Conservation (phyloP, 1,140 invertebrate species). For the Papilio glaucus region DNA sequence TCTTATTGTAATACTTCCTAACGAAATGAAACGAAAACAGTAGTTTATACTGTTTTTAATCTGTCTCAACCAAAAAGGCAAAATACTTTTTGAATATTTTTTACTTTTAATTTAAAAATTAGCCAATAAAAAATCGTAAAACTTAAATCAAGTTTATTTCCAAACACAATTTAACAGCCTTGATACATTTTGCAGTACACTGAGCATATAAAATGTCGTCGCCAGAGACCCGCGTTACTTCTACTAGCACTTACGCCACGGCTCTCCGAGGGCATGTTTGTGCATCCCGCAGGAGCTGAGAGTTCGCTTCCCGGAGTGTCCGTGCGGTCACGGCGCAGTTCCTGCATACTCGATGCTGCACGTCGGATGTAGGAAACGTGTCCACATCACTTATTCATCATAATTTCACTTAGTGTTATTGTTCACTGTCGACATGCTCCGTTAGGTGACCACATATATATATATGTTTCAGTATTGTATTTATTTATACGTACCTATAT, state of each 20-base stretch:
- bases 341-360: conserved; percentile 2
- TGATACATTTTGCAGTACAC: not conserved
- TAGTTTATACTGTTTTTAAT: not conserved
- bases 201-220: not conserved
- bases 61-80: not conserved
- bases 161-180: not conserved
- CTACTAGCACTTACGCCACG: not conserved
- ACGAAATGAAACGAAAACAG: no score
- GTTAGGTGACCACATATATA: no score
- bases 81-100: not conserved
- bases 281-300: not conserved
- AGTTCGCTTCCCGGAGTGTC: not conserved
- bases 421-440: no score
- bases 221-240: not conserved
- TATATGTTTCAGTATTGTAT: no score
- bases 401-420: conserved; percentile 3
- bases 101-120: no score
- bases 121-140: no score
- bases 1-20: no score
- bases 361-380: conserved; percentile 1
- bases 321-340: not conserved
- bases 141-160: no score
- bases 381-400: conserved; percentile 13
- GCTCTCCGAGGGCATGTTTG: not conserved
- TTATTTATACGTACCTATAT: no score